Conservation (phyloP, 2,888 invertebrate genomes). For the Oxyteleia sp. region DNA sequence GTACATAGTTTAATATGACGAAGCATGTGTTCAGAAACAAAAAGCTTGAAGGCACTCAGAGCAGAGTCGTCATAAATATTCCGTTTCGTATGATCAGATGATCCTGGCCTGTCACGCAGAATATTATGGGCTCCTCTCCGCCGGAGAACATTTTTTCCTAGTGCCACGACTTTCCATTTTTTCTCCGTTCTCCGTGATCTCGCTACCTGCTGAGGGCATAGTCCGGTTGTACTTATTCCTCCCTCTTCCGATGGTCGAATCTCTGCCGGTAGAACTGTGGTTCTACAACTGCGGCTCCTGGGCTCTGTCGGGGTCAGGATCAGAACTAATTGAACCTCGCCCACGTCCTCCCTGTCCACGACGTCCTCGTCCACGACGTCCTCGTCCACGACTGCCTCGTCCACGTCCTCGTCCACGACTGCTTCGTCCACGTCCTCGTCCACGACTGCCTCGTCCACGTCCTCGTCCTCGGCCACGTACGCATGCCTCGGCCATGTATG, state of each 20-base stretch:
- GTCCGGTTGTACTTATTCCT: not conserved
- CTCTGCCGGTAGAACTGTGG: not conserved
- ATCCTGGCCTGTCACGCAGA: not conserved
- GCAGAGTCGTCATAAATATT: not conserved
- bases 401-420: too few relatives aligned
- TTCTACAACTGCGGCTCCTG: too few relatives aligned
- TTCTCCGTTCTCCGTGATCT: not conserved
- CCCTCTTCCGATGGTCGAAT: conserved; percentile 1
- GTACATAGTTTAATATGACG: conserved; percentile 4
- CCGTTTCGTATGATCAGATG: not conserved
- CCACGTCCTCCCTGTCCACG: too few relatives aligned
- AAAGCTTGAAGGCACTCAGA: conserved; percentile 2
- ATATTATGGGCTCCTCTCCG: conserved; percentile 3
- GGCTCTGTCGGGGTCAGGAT: too few relatives aligned
- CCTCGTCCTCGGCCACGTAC: too few relatives aligned
- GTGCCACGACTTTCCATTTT: not conserved
- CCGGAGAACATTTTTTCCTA: not conserved
- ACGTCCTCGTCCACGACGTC: too few relatives aligned
- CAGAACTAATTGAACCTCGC: too few relatives aligned
- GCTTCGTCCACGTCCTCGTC: too few relatives aligned
- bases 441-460: too few relatives aligned
- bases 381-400: too few relatives aligned
- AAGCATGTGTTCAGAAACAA: conserved; percentile 3
- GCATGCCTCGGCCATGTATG: too few relatives aligned
- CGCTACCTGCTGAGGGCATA: not conserved